These are phyloP conservation scores for Calliopsis andreniformis DNA, from an alignment of 1,140 invertebrate species.

Conservation along the genomic window DNA sequence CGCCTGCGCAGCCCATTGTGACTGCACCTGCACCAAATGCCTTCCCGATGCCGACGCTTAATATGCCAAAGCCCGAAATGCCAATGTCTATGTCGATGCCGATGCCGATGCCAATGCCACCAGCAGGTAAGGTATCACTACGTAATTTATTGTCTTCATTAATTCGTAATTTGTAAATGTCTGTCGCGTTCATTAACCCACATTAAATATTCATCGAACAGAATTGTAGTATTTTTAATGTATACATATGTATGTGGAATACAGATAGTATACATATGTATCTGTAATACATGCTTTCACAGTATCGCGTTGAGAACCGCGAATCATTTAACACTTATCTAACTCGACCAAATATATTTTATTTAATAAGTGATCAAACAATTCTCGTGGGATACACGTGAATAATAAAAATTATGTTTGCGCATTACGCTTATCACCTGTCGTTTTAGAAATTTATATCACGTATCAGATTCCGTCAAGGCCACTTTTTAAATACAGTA, in stretches of 20 bases:
- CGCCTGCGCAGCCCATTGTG: background rate
- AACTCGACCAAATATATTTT: too few relatives aligned
- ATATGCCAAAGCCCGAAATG: too few relatives aligned
- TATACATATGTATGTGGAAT: too few relatives aligned
- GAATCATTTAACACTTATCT: background rate
- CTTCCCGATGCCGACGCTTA: background rate
- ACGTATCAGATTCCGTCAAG: slow-evolving; percentile 17
- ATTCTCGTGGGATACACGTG: background rate
- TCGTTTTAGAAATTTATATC: background rate
- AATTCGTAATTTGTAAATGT: too few relatives aligned
- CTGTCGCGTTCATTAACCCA: too few relatives aligned
- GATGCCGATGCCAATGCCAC: background rate
- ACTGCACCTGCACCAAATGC: slow-evolving; percentile 4
- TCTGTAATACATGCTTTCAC: too few relatives aligned
- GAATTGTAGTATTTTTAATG: too few relatives aligned
- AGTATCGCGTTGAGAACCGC: background rate
- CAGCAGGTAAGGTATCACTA: slow-evolving; percentile 6
- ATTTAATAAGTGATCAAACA: background rate
- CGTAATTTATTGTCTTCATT: background rate
- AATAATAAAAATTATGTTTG: background rate
- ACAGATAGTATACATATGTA: too few relatives aligned
- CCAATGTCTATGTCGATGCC: too few relatives aligned
- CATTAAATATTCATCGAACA: too few relatives aligned
- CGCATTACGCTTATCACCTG: background rate
- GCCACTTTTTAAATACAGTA: background rate